Evolutionary conservation across 2,113 vertebrate genomes (phyloP).

Genomic region (Sigmodon hispidus): DNA sequence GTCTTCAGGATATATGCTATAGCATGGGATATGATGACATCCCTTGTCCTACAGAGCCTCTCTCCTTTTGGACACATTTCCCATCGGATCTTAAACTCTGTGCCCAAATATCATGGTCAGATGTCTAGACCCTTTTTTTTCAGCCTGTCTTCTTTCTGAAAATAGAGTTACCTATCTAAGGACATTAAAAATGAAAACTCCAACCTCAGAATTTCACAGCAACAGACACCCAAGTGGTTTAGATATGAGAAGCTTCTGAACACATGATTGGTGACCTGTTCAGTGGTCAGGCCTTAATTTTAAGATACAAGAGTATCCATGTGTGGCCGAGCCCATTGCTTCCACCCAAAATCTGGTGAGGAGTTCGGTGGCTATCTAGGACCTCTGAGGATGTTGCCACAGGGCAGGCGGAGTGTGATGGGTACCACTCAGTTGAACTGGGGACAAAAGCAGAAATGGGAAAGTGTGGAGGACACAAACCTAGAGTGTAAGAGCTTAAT

Average conservation of each 20-base stretch:
- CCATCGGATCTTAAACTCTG: neutral
- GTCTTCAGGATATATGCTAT: constrained; percentile 26
- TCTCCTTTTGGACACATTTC: neutral
- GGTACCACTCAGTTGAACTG: neutral
- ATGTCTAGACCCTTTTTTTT: constrained; percentile 18
- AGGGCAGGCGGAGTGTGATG: neutral
- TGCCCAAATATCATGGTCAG: neutral
- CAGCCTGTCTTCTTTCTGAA: constrained; percentile 21
- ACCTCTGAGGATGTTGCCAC: neutral
- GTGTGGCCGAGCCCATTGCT: neutral
- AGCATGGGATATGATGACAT: neutral
- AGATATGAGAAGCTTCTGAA: neutral
- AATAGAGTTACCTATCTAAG: constrained; percentile 62
- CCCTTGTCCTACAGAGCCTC: neutral
- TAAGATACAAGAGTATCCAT: neutral
- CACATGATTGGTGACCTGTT: neutral
- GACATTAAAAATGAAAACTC: constrained; percentile 55
- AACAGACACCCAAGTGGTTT: neutral
- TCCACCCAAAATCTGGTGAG: neutral
- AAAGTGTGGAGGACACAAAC: neutral
- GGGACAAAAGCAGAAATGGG: neutral
- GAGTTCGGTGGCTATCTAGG: neutral
- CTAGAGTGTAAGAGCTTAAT: neutral
- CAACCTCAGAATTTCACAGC: constrained; percentile 8
- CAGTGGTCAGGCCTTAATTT: neutral